Evolutionary conservation across 2,113 vertebrate genomes (phyloP).

Genomic region (Talpa occidentalis): DNA sequence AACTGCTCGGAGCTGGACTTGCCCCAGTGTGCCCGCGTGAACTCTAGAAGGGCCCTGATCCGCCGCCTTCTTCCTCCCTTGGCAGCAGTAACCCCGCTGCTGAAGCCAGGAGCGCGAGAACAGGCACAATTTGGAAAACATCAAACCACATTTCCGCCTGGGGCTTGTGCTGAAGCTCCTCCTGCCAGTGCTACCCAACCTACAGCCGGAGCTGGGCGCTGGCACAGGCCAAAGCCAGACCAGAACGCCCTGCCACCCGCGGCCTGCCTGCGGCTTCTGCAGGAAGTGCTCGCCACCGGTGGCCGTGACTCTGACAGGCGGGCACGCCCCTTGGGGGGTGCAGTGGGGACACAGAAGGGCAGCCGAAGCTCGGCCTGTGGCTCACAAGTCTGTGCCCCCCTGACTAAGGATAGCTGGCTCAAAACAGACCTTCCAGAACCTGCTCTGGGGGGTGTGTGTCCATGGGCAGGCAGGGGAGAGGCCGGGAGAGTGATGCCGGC

Average conservation of each 20-base stretch:
- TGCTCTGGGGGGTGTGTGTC: accelerated
- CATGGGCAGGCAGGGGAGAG: neutral
- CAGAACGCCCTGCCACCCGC: accelerated
- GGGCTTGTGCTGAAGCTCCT: neutral
- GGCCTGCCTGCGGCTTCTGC: neutral
- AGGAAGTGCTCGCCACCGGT: neutral
- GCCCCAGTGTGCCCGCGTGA: neutral
- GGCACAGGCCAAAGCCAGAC: no score
- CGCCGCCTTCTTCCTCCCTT: neutral
- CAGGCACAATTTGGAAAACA: neutral
- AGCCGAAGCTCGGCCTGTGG: neutral
- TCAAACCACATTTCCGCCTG: neutral
- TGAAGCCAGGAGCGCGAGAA: neutral
- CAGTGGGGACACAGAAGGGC: neutral
- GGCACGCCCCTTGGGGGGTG: accelerated
- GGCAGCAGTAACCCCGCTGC: no score
- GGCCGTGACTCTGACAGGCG: neutral
- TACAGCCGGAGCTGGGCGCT: neutral
- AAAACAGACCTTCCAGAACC: neutral
- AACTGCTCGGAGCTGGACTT: neutral
- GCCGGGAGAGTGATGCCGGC: neutral
- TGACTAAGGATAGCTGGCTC: neutral
- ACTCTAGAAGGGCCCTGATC: neutral
- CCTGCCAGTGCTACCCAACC: neutral
- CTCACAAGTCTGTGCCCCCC: neutral